Conservation (phyloP, 2,113 vertebrate genomes). For the Pseudopodoces humilis region DNA sequence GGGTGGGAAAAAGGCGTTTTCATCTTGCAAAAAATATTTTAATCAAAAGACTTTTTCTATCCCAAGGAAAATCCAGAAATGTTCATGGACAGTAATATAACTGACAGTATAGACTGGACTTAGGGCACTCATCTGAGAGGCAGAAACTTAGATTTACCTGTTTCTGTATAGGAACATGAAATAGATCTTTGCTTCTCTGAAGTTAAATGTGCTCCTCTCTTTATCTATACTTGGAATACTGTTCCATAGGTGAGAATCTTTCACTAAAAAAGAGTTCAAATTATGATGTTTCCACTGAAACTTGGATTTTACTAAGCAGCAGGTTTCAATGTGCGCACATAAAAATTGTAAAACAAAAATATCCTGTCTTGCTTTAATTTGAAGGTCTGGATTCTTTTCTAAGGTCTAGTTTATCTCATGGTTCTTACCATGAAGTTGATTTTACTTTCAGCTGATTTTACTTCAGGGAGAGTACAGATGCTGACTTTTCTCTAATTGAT, state of each 20-base stretch:
- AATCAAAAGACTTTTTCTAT: not conserved
- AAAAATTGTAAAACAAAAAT: not conserved
- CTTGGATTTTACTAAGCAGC: not conserved
- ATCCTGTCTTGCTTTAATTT: not conserved
- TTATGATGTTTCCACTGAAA: not conserved
- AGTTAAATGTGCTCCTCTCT: not conserved
- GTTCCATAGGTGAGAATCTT: not conserved
- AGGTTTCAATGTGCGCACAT: not conserved
- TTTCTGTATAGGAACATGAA: not conserved
- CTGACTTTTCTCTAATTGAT: not conserved
- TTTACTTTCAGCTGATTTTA: not conserved
- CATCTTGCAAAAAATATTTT: not conserved
- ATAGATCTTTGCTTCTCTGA: not conserved
- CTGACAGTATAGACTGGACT: not conserved
- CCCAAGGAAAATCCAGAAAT: not conserved
- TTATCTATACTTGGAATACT: not conserved
- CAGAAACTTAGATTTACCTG: not conserved
- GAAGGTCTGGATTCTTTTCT: not conserved
- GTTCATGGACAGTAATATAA: not conserved
- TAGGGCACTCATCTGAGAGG: rapidly evolving
- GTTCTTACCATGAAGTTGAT: not conserved
- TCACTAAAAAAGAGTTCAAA: not conserved
- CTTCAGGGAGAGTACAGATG: not conserved
- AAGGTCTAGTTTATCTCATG: not conserved
- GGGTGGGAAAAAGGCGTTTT: not conserved